Base-by-base conservation (phyloP, 1,140 invertebrate genomes). In the Orussus abietinus region DNA sequence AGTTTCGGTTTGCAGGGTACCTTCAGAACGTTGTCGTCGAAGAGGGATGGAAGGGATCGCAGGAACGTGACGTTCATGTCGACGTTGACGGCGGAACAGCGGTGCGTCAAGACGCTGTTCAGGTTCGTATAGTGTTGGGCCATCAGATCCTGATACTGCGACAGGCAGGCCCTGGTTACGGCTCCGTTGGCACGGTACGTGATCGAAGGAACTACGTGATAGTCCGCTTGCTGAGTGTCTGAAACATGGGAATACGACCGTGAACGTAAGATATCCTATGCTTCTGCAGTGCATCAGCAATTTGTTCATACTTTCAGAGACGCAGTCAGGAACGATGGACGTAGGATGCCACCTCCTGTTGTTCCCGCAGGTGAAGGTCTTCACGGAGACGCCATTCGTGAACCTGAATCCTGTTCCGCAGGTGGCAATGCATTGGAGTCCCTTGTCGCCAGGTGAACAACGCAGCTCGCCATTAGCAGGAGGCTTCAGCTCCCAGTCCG, bases 61-160 rank as follows among this genome's bases (percentile, higher is more conserved):
- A 92, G 76, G 55, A 96, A 94, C 0, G 88, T 86, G 2, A 96
- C 91, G 59, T 94, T 93, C 78, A 96, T 95, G 55, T 92, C 90
- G 0, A 96, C 90, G 62, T 93, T 94, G 2, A 96, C 88, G 15
- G 89, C 90, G 0, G 92, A 96, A 71, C 94, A 98, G 55, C 92
- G 80, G 59, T 92, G 84, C 3, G 90, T 92, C 4, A 97, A 72
- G 46, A 92, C 77, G 42, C 75, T 79, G 59, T 95, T 92, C 0
- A 98, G 67, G 31, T 81, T 81, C 10, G 72, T 66, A 51, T 95
- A 94, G 59, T 90, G 86, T 53, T 90, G 85, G 3, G 86, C 72
- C 39, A 96, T 77, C 3, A 90, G 71, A 37, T 90, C 87, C 47
- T 86, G 84, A 60, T 97, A 98, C 62, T 92, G 86, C 3, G 82